Conservation (phyloP, 2,113 vertebrate species). For the Hemicordylus capensis region DNA sequence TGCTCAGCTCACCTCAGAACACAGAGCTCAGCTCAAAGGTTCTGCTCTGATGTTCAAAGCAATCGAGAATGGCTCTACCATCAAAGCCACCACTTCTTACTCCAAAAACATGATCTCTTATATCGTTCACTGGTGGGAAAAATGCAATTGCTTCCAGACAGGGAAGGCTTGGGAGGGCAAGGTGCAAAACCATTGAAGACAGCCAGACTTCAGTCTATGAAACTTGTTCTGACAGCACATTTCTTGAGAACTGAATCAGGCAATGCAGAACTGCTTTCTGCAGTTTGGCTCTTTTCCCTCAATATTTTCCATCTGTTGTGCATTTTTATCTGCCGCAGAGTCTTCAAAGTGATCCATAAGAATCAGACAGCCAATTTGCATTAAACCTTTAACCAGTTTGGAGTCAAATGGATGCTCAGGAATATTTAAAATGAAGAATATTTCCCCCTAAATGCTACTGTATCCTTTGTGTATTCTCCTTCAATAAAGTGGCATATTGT, state of each 20-base stretch:
- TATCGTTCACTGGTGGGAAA: neutral
- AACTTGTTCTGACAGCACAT: too few relatives aligned
- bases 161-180: neutral
- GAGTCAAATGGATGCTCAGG: too few relatives aligned
- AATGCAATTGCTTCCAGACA: constrained; percentile 19
- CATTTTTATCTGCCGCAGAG: neutral
- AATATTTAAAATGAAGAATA: too few relatives aligned
- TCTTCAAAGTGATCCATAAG: neutral
- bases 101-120: constrained; percentile 9
- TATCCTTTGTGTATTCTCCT: neutral
- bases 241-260: neutral
- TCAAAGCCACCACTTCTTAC: constrained; percentile 13
- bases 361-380: neutral
- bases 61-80: constrained; percentile 17
- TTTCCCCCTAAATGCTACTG: too few relatives aligned
- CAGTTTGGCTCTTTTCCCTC: neutral
- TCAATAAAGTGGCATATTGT: neutral
- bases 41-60: constrained; percentile 24
- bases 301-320: neutral
- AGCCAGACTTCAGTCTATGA: neutral
- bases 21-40: constrained; percentile 3
- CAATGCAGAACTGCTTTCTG: neutral
- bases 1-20: constrained; percentile 6
- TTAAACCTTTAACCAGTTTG: neutral
- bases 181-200: neutral